Percentiles rank a stretch among this genome's conserved stretches.
These are phyloP conservation scores for Zaprionus ornatus DNA, from an alignment of 1,140 invertebrate species.

Conservation along the genomic window DNA sequence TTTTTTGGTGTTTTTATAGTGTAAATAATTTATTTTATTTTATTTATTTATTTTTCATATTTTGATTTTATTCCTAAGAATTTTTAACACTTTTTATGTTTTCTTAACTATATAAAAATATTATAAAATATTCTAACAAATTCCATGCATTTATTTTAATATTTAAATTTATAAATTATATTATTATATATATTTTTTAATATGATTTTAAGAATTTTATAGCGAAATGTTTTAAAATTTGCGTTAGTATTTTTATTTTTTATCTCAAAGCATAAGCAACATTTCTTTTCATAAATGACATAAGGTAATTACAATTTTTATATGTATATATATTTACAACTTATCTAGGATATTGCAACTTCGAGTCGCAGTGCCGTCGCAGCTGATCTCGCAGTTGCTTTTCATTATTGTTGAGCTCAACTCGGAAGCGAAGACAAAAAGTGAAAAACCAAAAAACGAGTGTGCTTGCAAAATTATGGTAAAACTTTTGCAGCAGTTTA, in stretches of 20 bases:
- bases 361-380: slow-evolving; percentile 6
- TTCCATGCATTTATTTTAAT: background rate
- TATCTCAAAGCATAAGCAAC: background rate
- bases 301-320: too few relatives aligned
- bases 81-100: fast-evolving
- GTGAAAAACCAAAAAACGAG: slow-evolving; percentile 34
- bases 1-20: too few relatives aligned
- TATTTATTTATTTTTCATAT: background rate
- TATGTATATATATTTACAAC: too few relatives aligned
- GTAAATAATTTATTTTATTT: background rate
- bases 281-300: background rate
- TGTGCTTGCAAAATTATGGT: slow-evolving; percentile 66
- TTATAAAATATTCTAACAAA: background rate
- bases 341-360: slow-evolving; percentile 19
- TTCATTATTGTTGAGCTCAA: slow-evolving; percentile 38
- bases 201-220: too few relatives aligned
- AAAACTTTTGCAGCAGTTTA: slow-evolving; percentile 76
- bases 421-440: slow-evolving; percentile 11
- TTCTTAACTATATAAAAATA: background rate
- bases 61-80: background rate
- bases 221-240: too few relatives aligned
- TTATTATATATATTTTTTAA: too few relatives aligned
- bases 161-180: background rate
- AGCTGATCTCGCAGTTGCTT: slow-evolving; percentile 11
- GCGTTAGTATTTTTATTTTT: slow-evolving; percentile 28